Conservation (phyloP, 1,140 invertebrate species). For the Trichonephila clavipes region DNA sequence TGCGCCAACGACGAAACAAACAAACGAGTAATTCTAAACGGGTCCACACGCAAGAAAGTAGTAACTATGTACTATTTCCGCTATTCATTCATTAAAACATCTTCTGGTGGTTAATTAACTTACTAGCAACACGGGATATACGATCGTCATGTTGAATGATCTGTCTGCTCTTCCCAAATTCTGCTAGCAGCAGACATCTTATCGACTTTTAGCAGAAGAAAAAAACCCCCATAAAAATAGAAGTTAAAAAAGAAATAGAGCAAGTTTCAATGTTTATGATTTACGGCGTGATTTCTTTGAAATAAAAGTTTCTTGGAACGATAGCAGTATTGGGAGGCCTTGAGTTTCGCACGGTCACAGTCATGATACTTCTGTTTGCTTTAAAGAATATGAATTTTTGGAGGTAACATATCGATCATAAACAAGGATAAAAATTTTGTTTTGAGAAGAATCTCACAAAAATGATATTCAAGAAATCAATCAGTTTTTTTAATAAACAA, state of each 20-base stretch:
- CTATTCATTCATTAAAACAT: constrained; percentile 33
- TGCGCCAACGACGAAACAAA: neutral
- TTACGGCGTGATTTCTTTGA: constrained; percentile 37
- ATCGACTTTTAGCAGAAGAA: neutral
- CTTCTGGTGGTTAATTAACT: constrained; percentile 26
- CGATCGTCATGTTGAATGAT: constrained; percentile 5
- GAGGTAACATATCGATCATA: neutral
- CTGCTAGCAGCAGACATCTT: neutral
- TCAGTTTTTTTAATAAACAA: neutral
- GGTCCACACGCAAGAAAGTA: neutral
- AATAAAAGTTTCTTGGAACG: constrained; percentile 34
- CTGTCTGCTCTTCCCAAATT: neutral
- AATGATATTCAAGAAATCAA: too few species aligned
- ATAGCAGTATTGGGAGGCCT: neutral
- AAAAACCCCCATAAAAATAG: neutral
- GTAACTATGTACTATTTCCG: constrained; percentile 37
- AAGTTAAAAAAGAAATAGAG: neutral
- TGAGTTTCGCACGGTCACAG: neutral
- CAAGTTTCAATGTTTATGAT: constrained; percentile 21
- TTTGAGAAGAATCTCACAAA: too few species aligned
- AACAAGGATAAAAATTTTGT: too few species aligned
- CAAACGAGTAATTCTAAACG: constrained; percentile 18
- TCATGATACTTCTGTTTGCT: neutral
- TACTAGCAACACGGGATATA: constrained; percentile 25
- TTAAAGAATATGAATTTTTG: neutral